phyloP scores from a whole-genome alignment of 1,140 invertebrate species.

The Drepana arcuata region DNA sequence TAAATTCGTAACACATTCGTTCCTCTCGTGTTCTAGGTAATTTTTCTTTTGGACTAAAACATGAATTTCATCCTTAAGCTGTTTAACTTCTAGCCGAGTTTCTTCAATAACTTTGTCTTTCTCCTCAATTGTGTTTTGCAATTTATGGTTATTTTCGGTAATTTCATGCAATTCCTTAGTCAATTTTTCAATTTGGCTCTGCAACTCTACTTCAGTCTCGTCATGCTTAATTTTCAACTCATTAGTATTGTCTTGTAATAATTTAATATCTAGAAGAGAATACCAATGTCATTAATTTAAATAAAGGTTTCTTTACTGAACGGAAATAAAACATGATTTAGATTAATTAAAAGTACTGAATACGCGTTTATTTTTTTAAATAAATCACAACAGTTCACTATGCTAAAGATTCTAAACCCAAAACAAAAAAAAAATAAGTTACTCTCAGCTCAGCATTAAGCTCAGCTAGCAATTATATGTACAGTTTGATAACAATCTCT shows the following conservation, averaged over 20 bases:
- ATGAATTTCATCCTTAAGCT: constrained; percentile 12
- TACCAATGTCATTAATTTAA: no score
- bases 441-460: no score
- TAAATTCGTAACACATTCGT: constrained; percentile 3
- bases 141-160: constrained; percentile 11
- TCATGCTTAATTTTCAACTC: constrained; percentile 29
- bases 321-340: no score
- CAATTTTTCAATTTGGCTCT: constrained; percentile 18
- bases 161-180: constrained; percentile 16
- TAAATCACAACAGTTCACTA: no score
- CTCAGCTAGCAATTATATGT: no score
- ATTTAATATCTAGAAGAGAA: constrained; percentile 15
- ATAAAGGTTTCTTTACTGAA: no score
- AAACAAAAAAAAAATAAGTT: no score
- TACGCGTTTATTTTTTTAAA: no score
- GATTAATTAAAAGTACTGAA: no score
- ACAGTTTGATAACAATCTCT: no score
- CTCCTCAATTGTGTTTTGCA: constrained; percentile 14
- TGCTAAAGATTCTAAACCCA: no score
- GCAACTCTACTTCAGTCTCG: constrained; percentile 17
- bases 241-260: constrained; percentile 20
- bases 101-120: constrained; percentile 13
- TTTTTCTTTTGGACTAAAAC: constrained; percentile 14
- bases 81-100: constrained; percentile 17
- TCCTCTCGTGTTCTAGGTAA: constrained; percentile 16